These are phyloP conservation scores for Eueides isabella DNA, from an alignment of 1,140 invertebrate genomes.

Conservation along the genomic window DNA sequence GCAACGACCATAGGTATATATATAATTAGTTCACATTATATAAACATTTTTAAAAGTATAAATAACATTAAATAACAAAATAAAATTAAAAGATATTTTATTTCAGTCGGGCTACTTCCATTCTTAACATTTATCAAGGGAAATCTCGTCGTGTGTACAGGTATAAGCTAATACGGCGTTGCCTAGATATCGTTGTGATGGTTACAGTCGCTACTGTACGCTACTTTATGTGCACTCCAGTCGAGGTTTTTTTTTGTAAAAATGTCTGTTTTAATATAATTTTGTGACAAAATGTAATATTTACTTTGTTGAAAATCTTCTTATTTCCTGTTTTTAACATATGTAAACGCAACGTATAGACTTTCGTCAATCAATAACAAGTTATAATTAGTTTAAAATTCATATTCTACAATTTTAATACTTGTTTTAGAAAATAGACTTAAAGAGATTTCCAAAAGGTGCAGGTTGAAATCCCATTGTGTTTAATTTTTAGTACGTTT, in stretches of 20 bases:
- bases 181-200: conserved; percentile 67
- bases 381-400: too few species aligned
- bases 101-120: background rate
- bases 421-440: too few species aligned
- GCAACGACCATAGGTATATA: too few species aligned
- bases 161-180: conserved; percentile 65
- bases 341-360: too few species aligned
- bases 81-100: background rate
- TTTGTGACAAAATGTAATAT: background rate
- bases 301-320: background rate
- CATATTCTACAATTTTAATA: too few species aligned
- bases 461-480: too few species aligned
- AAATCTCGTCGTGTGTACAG: conserved; percentile 66
- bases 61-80: too few species aligned
- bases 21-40: background rate
- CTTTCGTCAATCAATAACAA: too few species aligned
- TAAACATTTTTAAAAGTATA: background rate
- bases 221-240: conserved; percentile 1
- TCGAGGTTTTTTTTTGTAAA: background rate
- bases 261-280: background rate
- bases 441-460: too few species aligned
- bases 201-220: conserved; percentile 45
- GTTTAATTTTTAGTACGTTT: too few species aligned
- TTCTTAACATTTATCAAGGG: conserved; percentile 61
- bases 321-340: too few species aligned